These are phyloP conservation scores for Acanthosepion pharaonis DNA, from an alignment of 2,888 invertebrate genomes.

Conservation along the genomic window DNA sequence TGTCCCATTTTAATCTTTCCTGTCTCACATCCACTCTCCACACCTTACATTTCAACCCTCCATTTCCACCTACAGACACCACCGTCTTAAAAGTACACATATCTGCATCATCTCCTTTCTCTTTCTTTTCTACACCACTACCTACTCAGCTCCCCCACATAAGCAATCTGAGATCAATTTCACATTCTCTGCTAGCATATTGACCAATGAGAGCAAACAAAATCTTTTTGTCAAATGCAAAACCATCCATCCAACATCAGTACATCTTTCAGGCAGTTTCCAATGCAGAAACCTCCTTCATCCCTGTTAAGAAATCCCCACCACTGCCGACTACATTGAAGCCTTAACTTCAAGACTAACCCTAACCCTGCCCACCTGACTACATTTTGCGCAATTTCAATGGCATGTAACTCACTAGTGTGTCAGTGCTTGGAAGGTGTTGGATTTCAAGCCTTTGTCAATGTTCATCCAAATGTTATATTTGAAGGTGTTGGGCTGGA, in stretches of 20 bases:
- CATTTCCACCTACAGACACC: neutral
- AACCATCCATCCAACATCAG: too few species aligned
- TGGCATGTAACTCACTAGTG: neutral
- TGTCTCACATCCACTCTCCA: neutral
- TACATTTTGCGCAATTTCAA: neutral
- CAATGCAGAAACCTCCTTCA: neutral
- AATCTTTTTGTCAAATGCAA: neutral
- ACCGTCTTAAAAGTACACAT: neutral
- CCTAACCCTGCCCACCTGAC: neutral
- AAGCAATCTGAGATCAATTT: neutral
- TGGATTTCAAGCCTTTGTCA: neutral
- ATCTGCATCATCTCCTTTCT: neutral
- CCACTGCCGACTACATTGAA: neutral
- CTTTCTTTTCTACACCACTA: neutral
- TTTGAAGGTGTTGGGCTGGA: constrained; percentile 4
- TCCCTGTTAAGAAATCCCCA: neutral
- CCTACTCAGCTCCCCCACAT: neutral
- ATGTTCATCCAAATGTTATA: constrained; percentile 4
- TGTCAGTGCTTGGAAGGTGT: neutral
- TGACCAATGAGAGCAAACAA: constrained; percentile 14
- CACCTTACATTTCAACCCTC: neutral
- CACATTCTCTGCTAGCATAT: constrained; percentile 22
- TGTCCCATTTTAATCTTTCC: neutral
- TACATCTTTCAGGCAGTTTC: neutral
- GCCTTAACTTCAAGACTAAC: neutral